A percentile compares a stretch with the other conserved stretches of the same genome.
Evolutionary conservation across 2,888 invertebrate species (phyloP).

Genomic region (Matsumyia berberina): DNA sequence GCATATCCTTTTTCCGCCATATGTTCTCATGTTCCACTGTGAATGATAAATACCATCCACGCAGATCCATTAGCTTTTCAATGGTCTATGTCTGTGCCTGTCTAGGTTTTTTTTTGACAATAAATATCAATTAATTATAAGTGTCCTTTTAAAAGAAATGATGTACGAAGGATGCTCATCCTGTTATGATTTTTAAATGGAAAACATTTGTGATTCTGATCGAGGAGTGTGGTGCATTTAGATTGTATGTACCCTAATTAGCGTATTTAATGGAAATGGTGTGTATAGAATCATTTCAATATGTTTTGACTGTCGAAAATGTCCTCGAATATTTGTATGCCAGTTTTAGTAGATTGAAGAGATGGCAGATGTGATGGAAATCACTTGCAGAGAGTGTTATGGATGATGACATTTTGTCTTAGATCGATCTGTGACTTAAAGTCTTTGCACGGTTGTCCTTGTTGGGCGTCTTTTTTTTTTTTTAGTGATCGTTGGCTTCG

Average conservation of each 20-base stretch:
- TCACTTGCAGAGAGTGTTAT: not conserved
- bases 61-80: conserved; percentile 14
- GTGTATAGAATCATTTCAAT: conserved; percentile 33
- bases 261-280: conserved; percentile 51
- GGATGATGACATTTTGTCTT: too few species aligned
- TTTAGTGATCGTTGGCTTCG: too few species aligned
- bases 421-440: too few species aligned
- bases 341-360: not conserved
- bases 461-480: too few species aligned
- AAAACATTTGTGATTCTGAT: conserved; percentile 48
- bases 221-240: not conserved
- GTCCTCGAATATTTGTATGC: not conserved
- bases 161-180: conserved; percentile 28
- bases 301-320: not conserved
- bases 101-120: conserved; percentile 26
- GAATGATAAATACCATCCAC: conserved; percentile 7
- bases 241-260: conserved; percentile 38
- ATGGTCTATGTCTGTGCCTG: conserved; percentile 15
- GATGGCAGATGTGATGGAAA: not conserved
- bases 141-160: conserved; percentile 37
- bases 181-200: conserved; percentile 53
- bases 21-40: conserved; percentile 13
- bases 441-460: too few species aligned
- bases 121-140: conserved; percentile 58
- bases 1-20: conserved; percentile 35